These are phyloP conservation scores for Caerostris darwini DNA, from an alignment of 1,140 invertebrate genomes.

Conservation along the genomic window DNA sequence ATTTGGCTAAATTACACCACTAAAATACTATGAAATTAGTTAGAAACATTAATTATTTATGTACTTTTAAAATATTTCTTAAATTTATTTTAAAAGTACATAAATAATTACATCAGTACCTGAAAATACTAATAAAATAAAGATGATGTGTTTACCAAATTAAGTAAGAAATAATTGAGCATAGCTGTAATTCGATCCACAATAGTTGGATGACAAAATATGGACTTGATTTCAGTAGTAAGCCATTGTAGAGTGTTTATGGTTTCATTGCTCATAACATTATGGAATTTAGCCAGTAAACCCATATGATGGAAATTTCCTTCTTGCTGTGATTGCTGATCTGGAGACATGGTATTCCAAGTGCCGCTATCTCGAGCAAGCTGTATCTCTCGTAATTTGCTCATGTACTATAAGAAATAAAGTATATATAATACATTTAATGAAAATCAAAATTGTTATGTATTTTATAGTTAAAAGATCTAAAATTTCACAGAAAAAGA, in stretches of 20 bases:
- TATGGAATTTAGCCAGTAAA: conserved; percentile 94
- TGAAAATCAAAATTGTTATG: not conserved
- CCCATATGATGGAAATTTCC: conserved; percentile 89
- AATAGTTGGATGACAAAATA: conserved; percentile 95
- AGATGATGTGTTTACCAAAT: conserved; percentile 88
- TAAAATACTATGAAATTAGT: not conserved
- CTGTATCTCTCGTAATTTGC: conserved; percentile 83
- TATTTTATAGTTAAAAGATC: not conserved
- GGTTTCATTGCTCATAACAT: conserved; percentile 94
- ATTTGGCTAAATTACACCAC: not conserved
- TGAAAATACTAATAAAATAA: not conserved
- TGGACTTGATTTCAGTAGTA: conserved; percentile 89
- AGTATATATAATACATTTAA: not conserved
- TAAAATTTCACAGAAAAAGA: not conserved
- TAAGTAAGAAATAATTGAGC: conserved; percentile 96
- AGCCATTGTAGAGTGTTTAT: conserved; percentile 92
- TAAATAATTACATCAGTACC: not conserved
- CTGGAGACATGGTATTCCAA: conserved; percentile 87
- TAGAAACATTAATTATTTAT: not conserved
- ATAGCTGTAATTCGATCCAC: conserved; percentile 96
- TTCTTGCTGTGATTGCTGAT: conserved; percentile 90
- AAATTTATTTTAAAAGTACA: no score
- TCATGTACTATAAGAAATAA: conserved; percentile 81
- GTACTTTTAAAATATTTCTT: no score
- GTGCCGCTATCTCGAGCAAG: conserved; percentile 86